Percentiles rank a stretch among this genome's conserved stretches.
Evolutionary conservation across 2,888 invertebrate genomes (phyloP).

Genomic region (Tanytarsus gracilentus): DNA sequence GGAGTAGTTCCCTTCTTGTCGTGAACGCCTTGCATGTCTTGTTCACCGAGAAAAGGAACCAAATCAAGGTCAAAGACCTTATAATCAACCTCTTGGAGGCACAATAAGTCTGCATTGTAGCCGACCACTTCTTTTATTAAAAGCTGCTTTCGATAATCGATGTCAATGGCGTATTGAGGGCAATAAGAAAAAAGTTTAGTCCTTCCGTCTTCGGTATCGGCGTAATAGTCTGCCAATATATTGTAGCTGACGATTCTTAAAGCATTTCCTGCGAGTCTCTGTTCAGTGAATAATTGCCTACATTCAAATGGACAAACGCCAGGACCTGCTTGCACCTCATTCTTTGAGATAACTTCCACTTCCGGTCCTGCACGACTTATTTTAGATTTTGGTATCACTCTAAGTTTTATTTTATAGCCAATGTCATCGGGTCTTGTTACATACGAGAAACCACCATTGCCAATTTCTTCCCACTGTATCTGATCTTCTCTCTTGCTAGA

Average conservation of each 20-base stretch:
- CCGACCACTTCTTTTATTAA: slow-evolving; percentile 68
- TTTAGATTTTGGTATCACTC: slow-evolving; percentile 47
- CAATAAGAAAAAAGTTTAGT: slow-evolving; percentile 74
- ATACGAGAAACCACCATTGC: slow-evolving; percentile 53
- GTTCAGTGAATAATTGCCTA: slow-evolving; percentile 61
- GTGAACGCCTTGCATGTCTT: slow-evolving; percentile 53
- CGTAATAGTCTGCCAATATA: slow-evolving; percentile 83
- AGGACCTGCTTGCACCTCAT: slow-evolving; percentile 61
- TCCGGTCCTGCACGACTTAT: slow-evolving; percentile 49
- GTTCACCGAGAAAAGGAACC: slow-evolving; percentile 47
- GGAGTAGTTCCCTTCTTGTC: slow-evolving; percentile 62
- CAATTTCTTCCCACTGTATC: slow-evolving; percentile 49
- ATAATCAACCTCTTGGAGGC: slow-evolving; percentile 86
- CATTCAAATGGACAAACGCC: slow-evolving; percentile 71
- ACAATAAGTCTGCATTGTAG: slow-evolving; percentile 84
- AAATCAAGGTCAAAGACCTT: slow-evolving; percentile 66
- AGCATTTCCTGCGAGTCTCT: slow-evolving; percentile 45
- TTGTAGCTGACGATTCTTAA: slow-evolving; percentile 79
- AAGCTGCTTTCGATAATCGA: slow-evolving; percentile 80
- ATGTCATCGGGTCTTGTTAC: slow-evolving; percentile 54
- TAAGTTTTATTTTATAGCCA: slow-evolving; percentile 53
- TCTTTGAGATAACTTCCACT: slow-evolving; percentile 52
- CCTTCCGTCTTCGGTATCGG: slow-evolving; percentile 71
- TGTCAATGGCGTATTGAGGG: slow-evolving; percentile 65
- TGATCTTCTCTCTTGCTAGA: slow-evolving; percentile 34